Percentiles rank a stretch among this genome's conserved stretches.
These are phyloP conservation scores for Craseonycteris thonglongyai DNA, from an alignment of 2,113 vertebrate genomes.

Conservation along the genomic window DNA sequence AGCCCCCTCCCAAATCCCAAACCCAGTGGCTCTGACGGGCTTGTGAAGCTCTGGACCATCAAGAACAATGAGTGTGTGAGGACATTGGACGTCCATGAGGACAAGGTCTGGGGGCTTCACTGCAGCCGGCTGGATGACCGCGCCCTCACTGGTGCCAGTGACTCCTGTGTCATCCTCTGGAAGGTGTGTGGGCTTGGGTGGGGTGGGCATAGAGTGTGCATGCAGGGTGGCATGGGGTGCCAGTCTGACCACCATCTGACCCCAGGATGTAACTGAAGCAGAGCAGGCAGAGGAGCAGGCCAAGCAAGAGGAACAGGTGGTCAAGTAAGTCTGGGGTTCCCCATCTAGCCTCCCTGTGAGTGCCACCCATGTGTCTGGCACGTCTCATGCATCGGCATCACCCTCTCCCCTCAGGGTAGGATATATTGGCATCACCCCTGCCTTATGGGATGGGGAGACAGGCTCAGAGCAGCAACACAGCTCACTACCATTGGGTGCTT, in stretches of 20 bases:
- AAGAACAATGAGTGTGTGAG: constrained; percentile 95
- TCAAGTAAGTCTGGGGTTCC: constrained; percentile 79
- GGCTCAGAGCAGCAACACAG: fast-evolving
- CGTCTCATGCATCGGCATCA: fast-evolving
- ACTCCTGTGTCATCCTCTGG: constrained; percentile 92
- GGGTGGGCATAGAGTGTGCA: fast-evolving
- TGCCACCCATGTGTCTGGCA: too few species aligned
- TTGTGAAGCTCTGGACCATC: constrained; percentile 97
- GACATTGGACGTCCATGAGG: constrained; percentile 92
- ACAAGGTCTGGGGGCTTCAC: constrained; percentile 97
- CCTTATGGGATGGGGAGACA: neutral
- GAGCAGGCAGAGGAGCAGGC: constrained; percentile 91
- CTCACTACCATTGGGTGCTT: neutral
- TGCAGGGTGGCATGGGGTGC: neutral
- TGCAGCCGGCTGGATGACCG: constrained; percentile 83
- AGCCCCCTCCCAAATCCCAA: neutral
- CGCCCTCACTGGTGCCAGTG: constrained; percentile 89
- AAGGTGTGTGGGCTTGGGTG: constrained; percentile 75
- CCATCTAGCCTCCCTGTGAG: neutral
- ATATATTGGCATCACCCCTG: neutral
- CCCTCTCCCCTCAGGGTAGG: neutral
- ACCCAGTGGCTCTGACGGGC: constrained; percentile 91
- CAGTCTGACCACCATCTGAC: neutral
- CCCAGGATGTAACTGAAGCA: constrained; percentile 92
- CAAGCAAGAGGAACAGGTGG: constrained; percentile 89